These are phyloP conservation scores for Vanessa atalanta DNA, from an alignment of 1,140 invertebrate species.

Conservation along the genomic window DNA sequence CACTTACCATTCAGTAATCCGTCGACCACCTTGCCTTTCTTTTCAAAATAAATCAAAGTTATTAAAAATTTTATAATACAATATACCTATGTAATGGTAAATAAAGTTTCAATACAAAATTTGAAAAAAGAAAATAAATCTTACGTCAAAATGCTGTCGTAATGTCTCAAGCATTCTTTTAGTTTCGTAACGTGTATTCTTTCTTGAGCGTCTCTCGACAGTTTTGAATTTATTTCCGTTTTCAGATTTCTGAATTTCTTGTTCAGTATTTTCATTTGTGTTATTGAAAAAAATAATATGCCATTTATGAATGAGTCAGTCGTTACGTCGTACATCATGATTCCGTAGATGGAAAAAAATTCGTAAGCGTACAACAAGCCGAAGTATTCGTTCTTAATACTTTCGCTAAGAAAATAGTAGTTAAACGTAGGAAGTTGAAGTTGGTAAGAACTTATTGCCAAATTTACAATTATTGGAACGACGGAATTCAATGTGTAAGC, in stretches of 20 bases:
- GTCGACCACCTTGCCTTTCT: too few species aligned
- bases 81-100: neutral
- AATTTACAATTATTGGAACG: constrained; percentile 22
- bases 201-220: constrained; percentile 8
- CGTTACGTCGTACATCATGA: constrained; percentile 43
- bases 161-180: constrained; percentile 33
- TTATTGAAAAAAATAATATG: constrained; percentile 39
- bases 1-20: too few species aligned
- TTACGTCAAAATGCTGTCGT: constrained; percentile 31
- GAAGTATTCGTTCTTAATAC: constrained; percentile 38
- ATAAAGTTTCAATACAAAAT: neutral
- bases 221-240: constrained; percentile 10
- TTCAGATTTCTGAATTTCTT: constrained; percentile 36
- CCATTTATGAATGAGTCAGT: constrained; percentile 43
- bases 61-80: too few species aligned
- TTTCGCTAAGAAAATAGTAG: constrained; percentile 41
- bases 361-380: constrained; percentile 39
- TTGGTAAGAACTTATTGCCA: constrained; percentile 4
- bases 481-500: constrained; percentile 20
- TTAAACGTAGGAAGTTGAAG: constrained; percentile 32
- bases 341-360: constrained; percentile 47
- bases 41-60: too few species aligned
- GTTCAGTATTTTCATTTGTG: constrained; percentile 43
- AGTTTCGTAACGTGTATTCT: constrained; percentile 10
- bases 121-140: neutral